A percentile compares a stretch with the other conserved stretches of the same genome.
phyloP scores from a whole-genome alignment of 2,797 vertebrate species.

The Gadopsis bispinosus region DNA sequence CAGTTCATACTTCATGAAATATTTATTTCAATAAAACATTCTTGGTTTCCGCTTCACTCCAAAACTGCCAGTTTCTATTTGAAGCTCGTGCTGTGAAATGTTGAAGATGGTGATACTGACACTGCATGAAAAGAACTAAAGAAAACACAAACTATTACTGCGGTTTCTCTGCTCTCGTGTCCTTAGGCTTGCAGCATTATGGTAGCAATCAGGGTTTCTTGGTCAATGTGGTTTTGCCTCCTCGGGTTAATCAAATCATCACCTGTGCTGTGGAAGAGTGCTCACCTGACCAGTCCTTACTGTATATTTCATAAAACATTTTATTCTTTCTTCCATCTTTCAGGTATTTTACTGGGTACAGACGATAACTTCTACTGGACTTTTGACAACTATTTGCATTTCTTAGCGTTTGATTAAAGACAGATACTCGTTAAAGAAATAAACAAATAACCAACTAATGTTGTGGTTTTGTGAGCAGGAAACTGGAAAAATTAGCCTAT shows the following conservation, averaged over 20 bases:
- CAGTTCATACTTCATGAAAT: conserved; percentile 68
- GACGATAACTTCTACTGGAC: not conserved
- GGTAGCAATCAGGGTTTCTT: conserved; percentile 34
- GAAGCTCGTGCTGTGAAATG: conserved; percentile 57
- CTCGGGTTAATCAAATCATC: conserved; percentile 48
- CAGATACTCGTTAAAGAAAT: no score
- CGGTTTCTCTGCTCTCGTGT: conserved; percentile 35
- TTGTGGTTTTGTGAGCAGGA: not conserved
- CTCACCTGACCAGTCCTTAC: conserved; percentile 15
- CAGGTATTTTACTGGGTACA: not conserved
- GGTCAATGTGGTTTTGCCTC: conserved; percentile 49
- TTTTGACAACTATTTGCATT: not conserved
- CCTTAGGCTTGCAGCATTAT: conserved; percentile 18
- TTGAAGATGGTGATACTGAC: conserved; percentile 59
- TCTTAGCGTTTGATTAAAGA: not conserved
- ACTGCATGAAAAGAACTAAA: conserved; percentile 32
- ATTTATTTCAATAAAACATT: conserved; percentile 68
- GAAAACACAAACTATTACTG: conserved; percentile 45
- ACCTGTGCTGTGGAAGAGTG: conserved; percentile 16
- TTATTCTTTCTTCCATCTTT: not conserved
- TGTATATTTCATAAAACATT: conserved; percentile 7
- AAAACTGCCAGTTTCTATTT: conserved; percentile 72
- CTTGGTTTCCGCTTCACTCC: conserved; percentile 64
- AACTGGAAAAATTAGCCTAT: conserved; percentile 4
- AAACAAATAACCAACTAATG: not conserved